Conservation (phyloP, 2,888 invertebrate species). For the Campoletis raptor region DNA sequence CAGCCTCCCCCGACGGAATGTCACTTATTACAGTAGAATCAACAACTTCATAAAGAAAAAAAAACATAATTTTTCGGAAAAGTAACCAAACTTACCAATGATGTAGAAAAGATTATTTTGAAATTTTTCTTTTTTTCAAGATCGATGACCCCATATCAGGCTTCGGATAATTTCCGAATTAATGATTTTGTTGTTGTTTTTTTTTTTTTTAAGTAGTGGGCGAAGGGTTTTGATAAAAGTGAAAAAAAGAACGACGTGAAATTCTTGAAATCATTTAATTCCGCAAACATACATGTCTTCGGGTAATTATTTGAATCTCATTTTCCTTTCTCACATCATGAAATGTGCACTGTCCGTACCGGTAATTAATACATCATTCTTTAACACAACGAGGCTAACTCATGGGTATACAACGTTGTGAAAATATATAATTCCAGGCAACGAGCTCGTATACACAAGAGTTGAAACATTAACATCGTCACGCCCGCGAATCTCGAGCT, state of each 20-base stretch:
- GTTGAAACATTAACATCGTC: conserved; percentile 60
- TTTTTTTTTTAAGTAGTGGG: background rate
- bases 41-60: no score
- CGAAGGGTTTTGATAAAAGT: background rate
- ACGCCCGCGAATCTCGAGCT: conserved; percentile 60
- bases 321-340: conserved; percentile 34
- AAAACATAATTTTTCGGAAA: no score
- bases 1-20: no score
- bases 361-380: conserved; percentile 59
- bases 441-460: conserved; percentile 26
- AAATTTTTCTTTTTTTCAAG: no score
- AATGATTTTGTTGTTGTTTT: background rate
- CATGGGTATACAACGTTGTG: conserved; percentile 2
- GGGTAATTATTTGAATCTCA: conserved; percentile 70
- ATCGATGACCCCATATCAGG: no score
- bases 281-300: conserved; percentile 20
- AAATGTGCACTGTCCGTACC: conserved; percentile 14
- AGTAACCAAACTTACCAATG: no score
- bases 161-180: no score
- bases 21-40: no score
- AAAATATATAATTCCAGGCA: conserved; percentile 39
- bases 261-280: conserved; percentile 14
- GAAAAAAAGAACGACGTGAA: background rate
- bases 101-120: no score
- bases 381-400: conserved; percentile 17